Conservation (phyloP, 2,888 invertebrate species). For the Eilema griseolum region DNA sequence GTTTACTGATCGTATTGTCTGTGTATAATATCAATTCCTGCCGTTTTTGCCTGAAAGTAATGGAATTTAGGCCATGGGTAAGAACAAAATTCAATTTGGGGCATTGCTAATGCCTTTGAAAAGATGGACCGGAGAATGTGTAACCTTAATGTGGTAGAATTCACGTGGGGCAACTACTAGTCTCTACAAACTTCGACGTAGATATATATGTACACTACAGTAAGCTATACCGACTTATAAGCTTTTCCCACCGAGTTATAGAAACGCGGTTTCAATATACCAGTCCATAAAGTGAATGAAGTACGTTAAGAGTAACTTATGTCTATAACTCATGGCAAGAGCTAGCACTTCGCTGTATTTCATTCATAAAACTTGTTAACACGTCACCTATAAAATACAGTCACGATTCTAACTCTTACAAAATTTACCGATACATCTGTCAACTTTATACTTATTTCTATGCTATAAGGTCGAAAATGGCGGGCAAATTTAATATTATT, state of each 20-base stretch:
- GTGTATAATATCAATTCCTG: no score
- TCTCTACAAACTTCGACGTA: no score
- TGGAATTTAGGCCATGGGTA: no score
- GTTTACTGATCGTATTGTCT: no score
- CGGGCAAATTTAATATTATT: slow-evolving; percentile 58
- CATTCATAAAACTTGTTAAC: slow-evolving; percentile 69
- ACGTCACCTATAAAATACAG: slow-evolving; percentile 61
- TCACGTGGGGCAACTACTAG: neutral
- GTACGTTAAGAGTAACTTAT: neutral
- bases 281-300: neutral
- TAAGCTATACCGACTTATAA: neutral
- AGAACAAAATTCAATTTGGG: no score
- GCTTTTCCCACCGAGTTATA: neutral
- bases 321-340: slow-evolving; percentile 32
- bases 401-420: slow-evolving; percentile 53
- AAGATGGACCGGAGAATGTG: neutral
- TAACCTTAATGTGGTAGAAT: neutral
- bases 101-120: no score
- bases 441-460: slow-evolving; percentile 44
- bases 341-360: slow-evolving; percentile 38
- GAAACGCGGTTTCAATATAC: neutral
- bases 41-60: no score
- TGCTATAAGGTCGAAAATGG: slow-evolving; percentile 61
- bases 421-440: slow-evolving; percentile 36
- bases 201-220: no score